Evolutionary conservation across 2,888 invertebrate genomes (phyloP), one percentile per base, ranked within the genome.

Genomic region (Cryptus viduatorius): DNA sequence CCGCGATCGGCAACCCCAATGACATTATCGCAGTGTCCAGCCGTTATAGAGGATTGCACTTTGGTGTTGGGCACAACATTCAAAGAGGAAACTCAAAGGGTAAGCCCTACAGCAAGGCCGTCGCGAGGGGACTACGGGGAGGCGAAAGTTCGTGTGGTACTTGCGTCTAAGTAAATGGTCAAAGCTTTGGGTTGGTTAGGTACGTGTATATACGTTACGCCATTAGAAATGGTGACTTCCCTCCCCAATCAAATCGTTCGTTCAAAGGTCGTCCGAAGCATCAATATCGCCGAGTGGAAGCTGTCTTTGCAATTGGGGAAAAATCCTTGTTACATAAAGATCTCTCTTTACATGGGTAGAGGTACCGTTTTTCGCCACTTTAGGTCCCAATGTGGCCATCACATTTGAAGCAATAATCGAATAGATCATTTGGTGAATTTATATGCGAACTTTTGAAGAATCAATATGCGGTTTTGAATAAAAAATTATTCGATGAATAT

Each of bases 81-180:
- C 75, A 75, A 75, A 72, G 79, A 75, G 69, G 59, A 48, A 50
- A 68, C 68, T 75, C 68, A 81, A 81, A 75, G 73, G 73, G 75
- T 68, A 64, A 59, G 50, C n/a, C 16, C 31, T 3, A 7, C 61
- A 56, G 12, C 24, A 12, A n/a, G 16, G 48, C 29, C 31, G 16
- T 31, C 4, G 61, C 31, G 29, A 14, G 24, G 4, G 31, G 46
- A n/a, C 64, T 48, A 53, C 48, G 24, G 3, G 72, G 31, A 29
- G 75, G 12, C 16, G 75, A 64, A 75, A 76, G 50, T 65, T 24
- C 48, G 65, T n/a, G 16, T 50, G 65, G 37, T 42, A 65, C 64
- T 65, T 37, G 5, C 37, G 64, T 12, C 65, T 53, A 14, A 76
- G 65, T 76, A 37, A 76, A 76, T 65, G 50, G 50, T 50, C 48